Conservation (phyloP, 2,888 invertebrate species). For the Merodon equestris region DNA sequence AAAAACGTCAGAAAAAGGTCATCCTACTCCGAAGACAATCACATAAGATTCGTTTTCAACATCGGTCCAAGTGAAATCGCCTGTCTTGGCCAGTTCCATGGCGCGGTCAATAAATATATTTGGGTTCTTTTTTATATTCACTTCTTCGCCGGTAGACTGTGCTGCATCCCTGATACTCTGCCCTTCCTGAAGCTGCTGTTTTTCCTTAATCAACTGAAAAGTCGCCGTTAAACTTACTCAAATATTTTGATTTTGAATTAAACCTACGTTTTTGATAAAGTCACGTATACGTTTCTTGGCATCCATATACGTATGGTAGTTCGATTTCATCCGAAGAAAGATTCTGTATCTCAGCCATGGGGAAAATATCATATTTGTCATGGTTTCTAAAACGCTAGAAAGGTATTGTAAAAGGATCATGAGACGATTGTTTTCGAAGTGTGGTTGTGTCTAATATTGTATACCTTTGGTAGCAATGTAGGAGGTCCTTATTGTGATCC, state of each 20-base stretch:
- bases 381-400: conserved; percentile 73
- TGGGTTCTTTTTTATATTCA: conserved; percentile 51
- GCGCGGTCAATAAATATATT: conserved; percentile 72
- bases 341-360: conserved; percentile 73
- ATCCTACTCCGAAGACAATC: conserved; percentile 73
- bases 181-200: conserved; percentile 67
- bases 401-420: background rate
- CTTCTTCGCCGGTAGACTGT: conserved; percentile 49
- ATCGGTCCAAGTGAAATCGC: conserved; percentile 73
- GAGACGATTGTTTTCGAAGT: background rate
- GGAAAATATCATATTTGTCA: conserved; percentile 75
- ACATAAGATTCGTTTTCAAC: conserved; percentile 75
- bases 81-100: conserved; percentile 72
- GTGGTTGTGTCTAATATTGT: too few species aligned
- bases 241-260: too few species aligned
- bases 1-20: background rate
- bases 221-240: too few species aligned
- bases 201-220: conserved; percentile 71
- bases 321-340: conserved; percentile 70
- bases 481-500: conserved; percentile 69
- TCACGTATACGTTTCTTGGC: conserved; percentile 72
- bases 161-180: conserved; percentile 9
- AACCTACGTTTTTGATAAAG: conserved; percentile 73
- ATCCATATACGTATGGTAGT: conserved; percentile 70
- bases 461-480: conserved; percentile 75